Percentiles rank a stretch among this genome's conserved stretches.
phyloP scores from a whole-genome alignment of 2,113 vertebrate species.

The Semnornis frantzii region DNA sequence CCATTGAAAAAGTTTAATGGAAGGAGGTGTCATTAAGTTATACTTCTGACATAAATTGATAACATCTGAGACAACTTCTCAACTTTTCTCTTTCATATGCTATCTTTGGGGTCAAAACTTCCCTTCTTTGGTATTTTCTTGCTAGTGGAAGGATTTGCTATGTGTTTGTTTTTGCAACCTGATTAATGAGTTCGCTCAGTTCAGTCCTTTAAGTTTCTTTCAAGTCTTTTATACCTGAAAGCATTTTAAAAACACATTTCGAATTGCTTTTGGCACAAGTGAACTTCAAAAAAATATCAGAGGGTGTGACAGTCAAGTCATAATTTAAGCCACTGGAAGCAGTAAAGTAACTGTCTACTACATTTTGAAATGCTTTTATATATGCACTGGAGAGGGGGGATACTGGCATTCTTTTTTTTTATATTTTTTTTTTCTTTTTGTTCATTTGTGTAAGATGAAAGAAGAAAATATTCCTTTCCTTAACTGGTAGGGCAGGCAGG shows the following conservation, averaged over 20 bases:
- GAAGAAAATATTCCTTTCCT: conserved; percentile 28
- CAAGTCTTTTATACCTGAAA: conserved; percentile 47
- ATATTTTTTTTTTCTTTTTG: neutral
- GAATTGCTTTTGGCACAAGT: conserved; percentile 37
- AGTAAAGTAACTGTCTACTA: neutral
- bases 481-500: conserved; percentile 22
- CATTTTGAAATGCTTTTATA: neutral
- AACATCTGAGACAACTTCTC: neutral
- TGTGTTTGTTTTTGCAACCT: conserved; percentile 34
- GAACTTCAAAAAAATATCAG: neutral
- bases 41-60: neutral
- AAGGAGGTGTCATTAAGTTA: neutral
- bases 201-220: conserved; percentile 21
- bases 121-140: neutral
- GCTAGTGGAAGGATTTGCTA: conserved; percentile 11
- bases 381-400: neutral
- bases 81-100: neutral
- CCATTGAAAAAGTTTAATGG: neutral
- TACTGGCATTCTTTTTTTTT: neutral
- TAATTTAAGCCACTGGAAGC: neutral
- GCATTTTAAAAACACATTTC: conserved; percentile 47
- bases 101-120: neutral
- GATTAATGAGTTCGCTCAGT: conserved; percentile 52
- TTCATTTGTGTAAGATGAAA: conserved; percentile 46
- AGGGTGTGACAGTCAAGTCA: neutral